These are phyloP conservation scores for Mastigias papua DNA, from an alignment of 30 jellyfish, hydroid and myxozoan species.

Conservation along the genomic window DNA sequence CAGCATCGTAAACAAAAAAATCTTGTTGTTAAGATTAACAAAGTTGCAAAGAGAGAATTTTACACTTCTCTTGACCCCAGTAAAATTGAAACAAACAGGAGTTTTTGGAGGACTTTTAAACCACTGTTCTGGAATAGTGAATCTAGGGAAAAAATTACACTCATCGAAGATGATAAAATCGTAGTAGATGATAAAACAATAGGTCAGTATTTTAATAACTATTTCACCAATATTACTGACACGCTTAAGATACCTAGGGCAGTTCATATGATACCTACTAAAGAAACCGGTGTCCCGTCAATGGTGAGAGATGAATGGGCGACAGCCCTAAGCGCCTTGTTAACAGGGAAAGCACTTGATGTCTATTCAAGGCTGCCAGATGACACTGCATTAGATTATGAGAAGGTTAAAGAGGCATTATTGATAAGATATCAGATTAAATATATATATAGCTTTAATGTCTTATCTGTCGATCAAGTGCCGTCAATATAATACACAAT, in stretches of 20 bases:
- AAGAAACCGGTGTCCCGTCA: constrained; percentile 20
- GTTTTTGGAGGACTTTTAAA: constrained; percentile 29
- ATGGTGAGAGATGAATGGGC: no score
- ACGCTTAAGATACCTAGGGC: constrained; percentile 46
- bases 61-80: not conserved
- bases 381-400: no score
- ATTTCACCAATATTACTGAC: constrained; percentile 38
- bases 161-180: constrained; percentile 15
- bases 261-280: constrained; percentile 15
- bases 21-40: constrained; percentile 45
- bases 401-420: no score
- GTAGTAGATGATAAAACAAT: constrained; percentile 25
- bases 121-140: constrained; percentile 9
- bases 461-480: not conserved
- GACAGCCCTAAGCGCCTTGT: no score
- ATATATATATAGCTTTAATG: no score
- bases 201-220: constrained; percentile 13
- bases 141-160: constrained; percentile 23
- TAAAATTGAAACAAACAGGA: not conserved
- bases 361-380: no score
- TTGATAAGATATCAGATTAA: no score
- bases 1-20: constrained; percentile 10
- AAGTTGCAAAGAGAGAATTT: constrained; percentile 8
- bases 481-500: not conserved
- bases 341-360: no score